A percentile compares a stretch with the other conserved stretches of the same genome.
phyloP scores from a whole-genome alignment of 1,140 invertebrate species.

The Leptinotarsa defecta region DNA sequence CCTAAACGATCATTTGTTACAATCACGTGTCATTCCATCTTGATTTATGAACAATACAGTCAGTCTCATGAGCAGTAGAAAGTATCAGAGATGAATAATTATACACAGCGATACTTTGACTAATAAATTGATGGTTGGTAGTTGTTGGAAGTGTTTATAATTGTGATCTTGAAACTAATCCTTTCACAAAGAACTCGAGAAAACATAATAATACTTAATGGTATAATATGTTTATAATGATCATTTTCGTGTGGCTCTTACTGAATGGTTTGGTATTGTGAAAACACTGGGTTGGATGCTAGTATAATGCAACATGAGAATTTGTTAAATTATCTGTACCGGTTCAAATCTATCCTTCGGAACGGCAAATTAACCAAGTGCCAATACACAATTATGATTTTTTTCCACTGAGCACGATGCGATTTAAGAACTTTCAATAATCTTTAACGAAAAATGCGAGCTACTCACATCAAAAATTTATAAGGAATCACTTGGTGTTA shows the following conservation, averaged over 20 bases:
- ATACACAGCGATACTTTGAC: constrained; percentile 1
- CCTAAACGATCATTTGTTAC: constrained; percentile 5
- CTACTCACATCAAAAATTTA: too few species aligned
- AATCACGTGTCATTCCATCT: constrained; percentile 5
- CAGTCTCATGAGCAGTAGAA: neutral
- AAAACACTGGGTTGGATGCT: neutral
- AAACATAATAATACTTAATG: constrained; percentile 1
- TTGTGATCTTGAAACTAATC: neutral
- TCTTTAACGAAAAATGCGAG: too few species aligned
- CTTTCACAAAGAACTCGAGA: constrained; percentile 1
- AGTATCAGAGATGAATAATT: constrained; percentile 1
- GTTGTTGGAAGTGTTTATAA: neutral
- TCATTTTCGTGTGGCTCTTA: neutral
- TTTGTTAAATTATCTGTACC: too few species aligned
- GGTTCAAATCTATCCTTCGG: too few species aligned
- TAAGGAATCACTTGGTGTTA: too few species aligned
- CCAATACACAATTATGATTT: too few species aligned
- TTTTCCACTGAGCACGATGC: too few species aligned
- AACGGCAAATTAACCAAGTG: too few species aligned
- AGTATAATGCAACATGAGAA: neutral
- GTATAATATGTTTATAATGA: constrained; percentile 6
- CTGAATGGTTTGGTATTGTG: neutral
- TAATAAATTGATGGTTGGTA: constrained; percentile 8
- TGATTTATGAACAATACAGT: neutral
- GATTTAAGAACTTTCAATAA: too few species aligned